phyloP scores from a whole-genome alignment of 1,140 invertebrate species.

The Vanessa tameamea region DNA sequence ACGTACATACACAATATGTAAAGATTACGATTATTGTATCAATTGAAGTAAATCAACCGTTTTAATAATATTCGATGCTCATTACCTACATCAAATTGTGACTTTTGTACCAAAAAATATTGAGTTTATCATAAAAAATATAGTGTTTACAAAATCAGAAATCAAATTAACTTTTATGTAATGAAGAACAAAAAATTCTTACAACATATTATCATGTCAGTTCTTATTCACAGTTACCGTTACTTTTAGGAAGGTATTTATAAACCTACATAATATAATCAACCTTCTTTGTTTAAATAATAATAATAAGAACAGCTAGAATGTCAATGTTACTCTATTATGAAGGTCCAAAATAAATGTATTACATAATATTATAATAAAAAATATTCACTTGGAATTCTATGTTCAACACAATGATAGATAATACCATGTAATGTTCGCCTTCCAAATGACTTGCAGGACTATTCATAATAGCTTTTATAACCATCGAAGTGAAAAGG shows the following conservation, averaged over 20 bases:
- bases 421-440: neutral
- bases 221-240: neutral
- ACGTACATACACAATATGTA: neutral
- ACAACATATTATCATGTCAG: neutral
- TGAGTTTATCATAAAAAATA: slow-evolving; percentile 16
- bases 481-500: slow-evolving; percentile 32
- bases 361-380: too few relatives aligned
- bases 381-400: too few relatives aligned
- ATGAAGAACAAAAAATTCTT: slow-evolving; percentile 25
- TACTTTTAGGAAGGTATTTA: too few relatives aligned
- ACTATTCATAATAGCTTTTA: slow-evolving; percentile 33
- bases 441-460: slow-evolving; percentile 30
- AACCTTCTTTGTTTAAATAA: too few relatives aligned
- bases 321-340: too few relatives aligned
- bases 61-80: slow-evolving; percentile 21
- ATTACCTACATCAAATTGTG: slow-evolving; percentile 4
- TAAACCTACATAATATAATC: too few relatives aligned
- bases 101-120: slow-evolving; percentile 16
- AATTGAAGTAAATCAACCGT: slow-evolving; percentile 6
- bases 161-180: slow-evolving; percentile 21
- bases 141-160: slow-evolving; percentile 20
- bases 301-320: too few relatives aligned
- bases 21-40: slow-evolving; percentile 1
- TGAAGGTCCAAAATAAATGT: too few relatives aligned
- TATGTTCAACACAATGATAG: neutral